phyloP scores from a whole-genome alignment of 2,888 invertebrate genomes.

The Tetragnatha montana region DNA sequence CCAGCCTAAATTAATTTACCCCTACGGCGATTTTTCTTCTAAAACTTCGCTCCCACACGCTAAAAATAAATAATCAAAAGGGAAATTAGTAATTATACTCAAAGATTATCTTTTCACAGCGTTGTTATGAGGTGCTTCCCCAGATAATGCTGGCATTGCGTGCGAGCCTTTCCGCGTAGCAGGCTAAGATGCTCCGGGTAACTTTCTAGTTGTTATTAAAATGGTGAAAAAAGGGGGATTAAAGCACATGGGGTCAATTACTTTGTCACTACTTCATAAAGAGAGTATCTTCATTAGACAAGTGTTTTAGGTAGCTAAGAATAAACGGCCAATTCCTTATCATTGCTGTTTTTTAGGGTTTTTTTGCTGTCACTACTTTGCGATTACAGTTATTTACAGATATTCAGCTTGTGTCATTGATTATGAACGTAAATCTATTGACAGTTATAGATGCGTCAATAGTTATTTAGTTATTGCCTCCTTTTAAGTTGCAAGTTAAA shows the following conservation, averaged over 20 bases:
- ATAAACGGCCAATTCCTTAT: not conserved
- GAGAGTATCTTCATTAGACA: slow-evolving; percentile 49
- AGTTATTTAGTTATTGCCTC: too few species aligned
- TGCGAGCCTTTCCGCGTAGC: slow-evolving; percentile 31
- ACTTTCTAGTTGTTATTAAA: slow-evolving; percentile 57
- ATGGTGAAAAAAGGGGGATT: slow-evolving; percentile 48
- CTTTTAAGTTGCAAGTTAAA: too few species aligned
- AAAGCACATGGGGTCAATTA: slow-evolving; percentile 62
- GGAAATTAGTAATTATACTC: slow-evolving; percentile 66
- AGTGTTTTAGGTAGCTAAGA: slow-evolving; percentile 55
- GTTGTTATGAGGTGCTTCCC: slow-evolving; percentile 63
- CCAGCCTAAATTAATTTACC: slow-evolving; percentile 66
- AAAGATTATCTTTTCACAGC: slow-evolving; percentile 65
- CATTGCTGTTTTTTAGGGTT: too few species aligned
- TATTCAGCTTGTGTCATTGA: too few species aligned
- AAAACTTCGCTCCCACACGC: slow-evolving; percentile 54
- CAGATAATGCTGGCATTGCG: slow-evolving; percentile 61
- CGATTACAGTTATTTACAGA: too few species aligned
- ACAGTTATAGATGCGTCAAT: too few species aligned
- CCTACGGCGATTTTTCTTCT: slow-evolving; percentile 58
- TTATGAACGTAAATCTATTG: too few species aligned
- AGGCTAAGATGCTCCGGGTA: slow-evolving; percentile 29
- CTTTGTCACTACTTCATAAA: slow-evolving; percentile 62
- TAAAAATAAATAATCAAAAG: slow-evolving; percentile 66
- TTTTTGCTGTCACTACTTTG: too few species aligned